phyloP scores from a whole-genome alignment of 2,888 invertebrate genomes.

The Chironomus tentans region DNA sequence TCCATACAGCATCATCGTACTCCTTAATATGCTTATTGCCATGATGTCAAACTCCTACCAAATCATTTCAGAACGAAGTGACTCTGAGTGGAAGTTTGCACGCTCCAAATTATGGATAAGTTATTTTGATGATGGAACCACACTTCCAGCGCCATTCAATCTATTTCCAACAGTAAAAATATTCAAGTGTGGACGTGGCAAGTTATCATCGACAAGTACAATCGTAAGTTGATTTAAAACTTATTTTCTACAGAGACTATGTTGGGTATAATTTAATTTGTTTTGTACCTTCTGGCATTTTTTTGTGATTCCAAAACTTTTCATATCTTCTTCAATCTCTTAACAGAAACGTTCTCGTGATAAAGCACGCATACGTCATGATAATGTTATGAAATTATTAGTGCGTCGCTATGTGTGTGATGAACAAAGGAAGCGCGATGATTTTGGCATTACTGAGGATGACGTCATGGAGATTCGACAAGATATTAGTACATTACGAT shows the following conservation, averaged over 20 bases:
- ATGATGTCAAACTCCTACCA: constrained; percentile 99
- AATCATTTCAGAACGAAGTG: constrained; percentile 91
- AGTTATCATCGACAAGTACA: constrained; percentile 49
- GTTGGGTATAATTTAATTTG: too few species aligned
- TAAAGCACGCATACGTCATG: constrained; percentile 61
- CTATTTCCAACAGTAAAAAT: constrained; percentile 79
- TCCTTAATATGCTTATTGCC: constrained; percentile 95
- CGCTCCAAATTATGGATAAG: constrained; percentile 94
- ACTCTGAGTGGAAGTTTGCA: constrained; percentile 96
- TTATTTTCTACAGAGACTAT: too few species aligned
- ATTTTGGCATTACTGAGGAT: constrained; percentile 89
- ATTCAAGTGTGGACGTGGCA: constrained; percentile 36
- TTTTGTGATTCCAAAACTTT: too few species aligned
- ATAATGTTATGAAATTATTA: constrained; percentile 77
- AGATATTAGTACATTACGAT: constrained; percentile 89
- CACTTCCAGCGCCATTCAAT: constrained; percentile 91
- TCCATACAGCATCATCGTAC: constrained; percentile 45
- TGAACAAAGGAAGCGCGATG: constrained; percentile 80
- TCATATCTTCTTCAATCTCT: not conserved
- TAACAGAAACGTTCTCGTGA: constrained; percentile 61
- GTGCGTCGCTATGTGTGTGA: constrained; percentile 85
- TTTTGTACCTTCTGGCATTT: too few species aligned
- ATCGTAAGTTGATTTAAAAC: constrained; percentile 44
- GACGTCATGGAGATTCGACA: constrained; percentile 97
- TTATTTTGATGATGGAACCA: constrained; percentile 87